phyloP scores from a whole-genome alignment of 2,888 invertebrate species.

The Ochropleura plecta region DNA sequence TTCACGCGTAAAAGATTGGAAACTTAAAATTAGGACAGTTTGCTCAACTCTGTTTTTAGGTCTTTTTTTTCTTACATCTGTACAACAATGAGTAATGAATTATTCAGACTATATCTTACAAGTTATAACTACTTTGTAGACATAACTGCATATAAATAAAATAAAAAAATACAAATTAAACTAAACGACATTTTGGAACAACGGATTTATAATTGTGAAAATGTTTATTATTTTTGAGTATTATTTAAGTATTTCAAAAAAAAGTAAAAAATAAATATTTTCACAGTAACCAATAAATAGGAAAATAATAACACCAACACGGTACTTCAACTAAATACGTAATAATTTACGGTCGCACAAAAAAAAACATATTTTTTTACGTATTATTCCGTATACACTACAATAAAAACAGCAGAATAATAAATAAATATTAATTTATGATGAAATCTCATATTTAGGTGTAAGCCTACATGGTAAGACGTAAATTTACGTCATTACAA shows the following conservation, averaged over 20 bases:
- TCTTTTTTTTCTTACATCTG: not conserved
- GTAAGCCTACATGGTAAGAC: not conserved
- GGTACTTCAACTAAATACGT: not conserved
- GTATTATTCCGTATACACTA: not conserved
- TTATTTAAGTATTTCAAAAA: too few relatives aligned
- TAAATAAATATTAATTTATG: not conserved
- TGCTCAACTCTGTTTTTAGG: conserved; percentile 25
- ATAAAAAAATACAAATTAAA: not conserved
- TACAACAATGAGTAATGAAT: not conserved
- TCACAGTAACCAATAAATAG: not conserved
- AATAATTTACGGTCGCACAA: not conserved
- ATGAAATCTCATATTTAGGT: not conserved
- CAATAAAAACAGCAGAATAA: conserved; percentile 7
- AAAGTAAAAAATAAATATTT: not conserved
- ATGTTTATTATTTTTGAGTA: too few relatives aligned
- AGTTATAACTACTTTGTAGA: not conserved
- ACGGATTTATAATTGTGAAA: not conserved
- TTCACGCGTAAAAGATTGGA: conserved; percentile 42
- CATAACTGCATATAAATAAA: not conserved
- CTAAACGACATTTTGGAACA: not conserved
- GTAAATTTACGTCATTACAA: not conserved
- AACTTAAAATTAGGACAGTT: conserved; percentile 13
- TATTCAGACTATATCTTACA: not conserved
- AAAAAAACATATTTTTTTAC: not conserved
- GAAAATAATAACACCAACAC: not conserved